Evolutionary conservation across 2,888 invertebrate genomes (phyloP).

Genomic region (Drosophila yooni): DNA sequence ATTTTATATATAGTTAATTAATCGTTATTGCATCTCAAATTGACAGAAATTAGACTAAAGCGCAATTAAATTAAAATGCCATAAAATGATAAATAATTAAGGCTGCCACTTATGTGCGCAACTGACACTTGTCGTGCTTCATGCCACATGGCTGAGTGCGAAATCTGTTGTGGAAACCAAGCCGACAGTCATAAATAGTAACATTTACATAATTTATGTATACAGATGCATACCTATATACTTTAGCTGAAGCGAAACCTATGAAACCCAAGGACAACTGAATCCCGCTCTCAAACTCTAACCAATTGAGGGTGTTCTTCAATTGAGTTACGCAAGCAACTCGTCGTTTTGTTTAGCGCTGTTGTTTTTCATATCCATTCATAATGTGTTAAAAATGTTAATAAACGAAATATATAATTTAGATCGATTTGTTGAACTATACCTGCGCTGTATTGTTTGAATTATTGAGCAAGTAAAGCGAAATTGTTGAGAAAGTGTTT

Average conservation of each 20-base stretch:
- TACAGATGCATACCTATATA: neutral
- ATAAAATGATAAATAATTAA: conserved; percentile 33
- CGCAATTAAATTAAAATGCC: conserved; percentile 47
- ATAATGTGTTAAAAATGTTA: neutral
- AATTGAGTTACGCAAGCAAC: neutral
- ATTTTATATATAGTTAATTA: neutral
- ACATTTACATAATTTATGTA: conserved; percentile 49
- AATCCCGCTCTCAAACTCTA: neutral
- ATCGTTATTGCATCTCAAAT: neutral
- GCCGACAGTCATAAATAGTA: conserved; percentile 15
- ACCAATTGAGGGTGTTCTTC: neutral
- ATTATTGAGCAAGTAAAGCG: neutral
- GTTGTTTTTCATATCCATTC: neutral
- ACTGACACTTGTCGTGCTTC: conserved; percentile 26
- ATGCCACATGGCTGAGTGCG: conserved; percentile 1
- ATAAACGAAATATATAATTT: neutral
- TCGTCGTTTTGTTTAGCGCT: neutral
- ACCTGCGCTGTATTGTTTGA: neutral
- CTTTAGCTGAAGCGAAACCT: neutral
- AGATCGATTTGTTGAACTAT: neutral
- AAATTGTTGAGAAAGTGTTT: conserved; percentile 8
- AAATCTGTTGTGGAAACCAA: neutral
- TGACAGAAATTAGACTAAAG: conserved; percentile 21
- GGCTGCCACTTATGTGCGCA: conserved; percentile 3
- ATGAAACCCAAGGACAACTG: conserved; percentile 10